Conservation (phyloP, 2,888 invertebrate species). For the Tineola bisselliella region DNA sequence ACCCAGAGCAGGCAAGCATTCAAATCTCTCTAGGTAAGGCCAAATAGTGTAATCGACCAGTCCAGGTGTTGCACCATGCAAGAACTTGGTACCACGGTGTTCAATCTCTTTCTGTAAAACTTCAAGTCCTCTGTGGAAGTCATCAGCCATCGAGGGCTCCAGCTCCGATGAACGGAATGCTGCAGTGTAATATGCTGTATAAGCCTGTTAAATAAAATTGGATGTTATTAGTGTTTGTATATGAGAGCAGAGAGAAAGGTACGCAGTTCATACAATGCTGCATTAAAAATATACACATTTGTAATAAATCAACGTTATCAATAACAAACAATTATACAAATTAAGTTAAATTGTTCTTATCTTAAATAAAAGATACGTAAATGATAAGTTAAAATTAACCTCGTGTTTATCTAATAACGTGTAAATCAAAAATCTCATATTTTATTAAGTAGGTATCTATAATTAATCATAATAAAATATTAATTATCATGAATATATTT, state of each 20-base stretch:
- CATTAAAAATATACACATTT: neutral
- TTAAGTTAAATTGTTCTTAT: neutral
- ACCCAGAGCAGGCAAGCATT: constrained; percentile 66
- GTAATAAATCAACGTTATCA: neutral
- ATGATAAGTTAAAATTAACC: neutral
- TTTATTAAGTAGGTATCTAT: no score
- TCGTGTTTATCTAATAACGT: neutral
- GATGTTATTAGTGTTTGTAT: no score
- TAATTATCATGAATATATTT: no score
- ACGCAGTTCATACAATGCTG: neutral
- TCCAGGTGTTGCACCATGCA: constrained; percentile 76
- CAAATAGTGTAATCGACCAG: constrained; percentile 86
- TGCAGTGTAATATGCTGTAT: constrained; percentile 64
- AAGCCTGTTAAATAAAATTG: constrained; percentile 41
- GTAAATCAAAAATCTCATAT: no score
- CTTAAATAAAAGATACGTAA: neutral
- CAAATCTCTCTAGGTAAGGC: constrained; percentile 81
- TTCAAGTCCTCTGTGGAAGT: constrained; percentile 68
- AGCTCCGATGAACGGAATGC: constrained; percentile 45
- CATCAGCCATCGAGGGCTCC: constrained; percentile 49
- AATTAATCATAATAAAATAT: no score
- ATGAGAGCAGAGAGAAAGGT: no score
- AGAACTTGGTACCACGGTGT: constrained; percentile 71
- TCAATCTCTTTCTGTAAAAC: constrained; percentile 73
- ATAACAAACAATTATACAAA: neutral